Conservation (phyloP, 2,797 vertebrate species). For the Buceros bicornis region DNA sequence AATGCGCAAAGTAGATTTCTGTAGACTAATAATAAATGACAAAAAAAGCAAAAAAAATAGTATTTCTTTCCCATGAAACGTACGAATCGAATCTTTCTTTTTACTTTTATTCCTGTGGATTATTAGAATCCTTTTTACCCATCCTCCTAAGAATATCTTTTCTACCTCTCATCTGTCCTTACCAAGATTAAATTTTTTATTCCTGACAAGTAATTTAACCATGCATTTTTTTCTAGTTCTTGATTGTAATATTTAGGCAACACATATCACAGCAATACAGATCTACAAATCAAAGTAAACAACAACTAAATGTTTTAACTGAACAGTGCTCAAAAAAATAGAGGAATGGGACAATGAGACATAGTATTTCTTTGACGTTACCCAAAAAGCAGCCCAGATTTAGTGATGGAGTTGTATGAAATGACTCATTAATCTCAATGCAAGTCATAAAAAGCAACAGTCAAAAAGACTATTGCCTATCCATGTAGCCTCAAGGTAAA, state of each 20-base stretch:
- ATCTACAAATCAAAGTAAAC: neutral
- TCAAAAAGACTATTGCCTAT: neutral
- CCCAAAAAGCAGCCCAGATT: neutral
- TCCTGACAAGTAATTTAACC: neutral
- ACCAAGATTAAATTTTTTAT: neutral
- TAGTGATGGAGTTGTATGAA: neutral
- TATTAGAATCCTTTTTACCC: neutral
- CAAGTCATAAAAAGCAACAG: neutral
- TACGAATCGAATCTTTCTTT: neutral
- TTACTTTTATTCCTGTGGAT: neutral
- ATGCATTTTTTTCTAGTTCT: neutral
- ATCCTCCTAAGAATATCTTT: neutral
- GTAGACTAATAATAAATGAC: neutral
- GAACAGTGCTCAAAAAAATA: neutral
- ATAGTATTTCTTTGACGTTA: neutral
- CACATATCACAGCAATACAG: neutral
- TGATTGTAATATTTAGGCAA: neutral
- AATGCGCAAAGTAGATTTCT: neutral
- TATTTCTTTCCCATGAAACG: neutral
- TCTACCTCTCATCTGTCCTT: neutral
- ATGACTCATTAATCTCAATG: neutral
- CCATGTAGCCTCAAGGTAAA: neutral
- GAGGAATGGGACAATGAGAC: neutral
- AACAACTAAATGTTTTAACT: neutral
- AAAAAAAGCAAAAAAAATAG: neutral